phyloP scores from a whole-genome alignment of 2,888 invertebrate species.

The Zygaena filipendulae region DNA sequence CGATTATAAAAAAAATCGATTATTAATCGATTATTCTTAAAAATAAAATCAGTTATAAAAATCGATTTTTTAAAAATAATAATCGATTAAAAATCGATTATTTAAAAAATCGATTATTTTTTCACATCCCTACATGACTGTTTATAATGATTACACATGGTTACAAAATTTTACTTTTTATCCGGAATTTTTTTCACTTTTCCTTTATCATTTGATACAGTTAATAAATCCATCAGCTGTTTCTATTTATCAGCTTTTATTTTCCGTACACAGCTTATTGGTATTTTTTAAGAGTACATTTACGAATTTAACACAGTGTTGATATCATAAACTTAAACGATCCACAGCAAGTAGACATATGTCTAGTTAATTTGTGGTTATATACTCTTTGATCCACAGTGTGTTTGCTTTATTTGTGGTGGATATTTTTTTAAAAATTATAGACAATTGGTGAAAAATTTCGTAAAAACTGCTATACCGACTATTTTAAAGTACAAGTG shows the following conservation, averaged over 20 bases:
- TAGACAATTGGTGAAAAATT: slow-evolving; percentile 5
- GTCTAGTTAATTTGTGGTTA: slow-evolving; percentile 2
- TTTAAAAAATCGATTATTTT: too few species aligned
- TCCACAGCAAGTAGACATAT: too few species aligned
- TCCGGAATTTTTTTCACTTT: not conserved
- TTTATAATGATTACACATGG: slow-evolving; percentile 14
- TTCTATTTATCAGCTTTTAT: slow-evolving; percentile 5
- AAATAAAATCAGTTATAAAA: too few species aligned
- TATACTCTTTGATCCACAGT: slow-evolving; percentile 4
- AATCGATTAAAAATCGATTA: too few species aligned
- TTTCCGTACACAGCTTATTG: slow-evolving; percentile 5
- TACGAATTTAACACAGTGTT: slow-evolving; percentile 2
- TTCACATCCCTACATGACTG: slow-evolving; percentile 31
- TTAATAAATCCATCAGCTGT: slow-evolving; percentile 3
- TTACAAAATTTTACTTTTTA: not conserved
- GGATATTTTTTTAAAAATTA: slow-evolving; percentile 6
- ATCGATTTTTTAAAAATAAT: too few species aligned
- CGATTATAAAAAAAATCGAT: too few species aligned
- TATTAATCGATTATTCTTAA: too few species aligned
- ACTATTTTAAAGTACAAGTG: slow-evolving; percentile 10
- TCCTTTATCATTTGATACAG: not conserved
- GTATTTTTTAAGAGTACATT: slow-evolving; percentile 1
- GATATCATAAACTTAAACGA: too few species aligned
- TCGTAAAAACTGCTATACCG: slow-evolving; percentile 9
- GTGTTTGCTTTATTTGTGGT: slow-evolving; percentile 4